Evolutionary conservation across 2,888 invertebrate species (phyloP).

Genomic region (Volucella bombylans): DNA sequence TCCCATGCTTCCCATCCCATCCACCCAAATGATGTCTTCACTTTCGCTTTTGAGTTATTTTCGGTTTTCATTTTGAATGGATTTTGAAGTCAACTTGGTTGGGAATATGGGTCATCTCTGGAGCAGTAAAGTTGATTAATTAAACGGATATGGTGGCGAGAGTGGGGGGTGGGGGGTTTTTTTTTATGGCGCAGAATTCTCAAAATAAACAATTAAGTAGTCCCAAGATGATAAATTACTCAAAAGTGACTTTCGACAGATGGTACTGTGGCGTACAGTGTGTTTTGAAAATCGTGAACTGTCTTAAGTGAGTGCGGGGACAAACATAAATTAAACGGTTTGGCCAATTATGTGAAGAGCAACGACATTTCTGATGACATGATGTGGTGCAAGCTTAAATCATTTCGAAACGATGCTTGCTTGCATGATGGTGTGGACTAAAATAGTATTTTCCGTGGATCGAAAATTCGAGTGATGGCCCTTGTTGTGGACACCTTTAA

Average conservation of each 20-base stretch:
- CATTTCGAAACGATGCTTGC: conserved; percentile 16
- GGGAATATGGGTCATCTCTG: conserved; percentile 38
- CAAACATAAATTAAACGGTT: conserved; percentile 41
- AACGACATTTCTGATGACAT: conserved; percentile 35
- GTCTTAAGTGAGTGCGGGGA: conserved; percentile 11
- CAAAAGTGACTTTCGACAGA: background rate
- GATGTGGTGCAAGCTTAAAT: conserved; percentile 15
- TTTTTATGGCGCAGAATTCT: conserved; percentile 17
- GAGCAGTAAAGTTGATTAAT: conserved; percentile 47
- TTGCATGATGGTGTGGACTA: background rate
- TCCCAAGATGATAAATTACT: conserved; percentile 37
- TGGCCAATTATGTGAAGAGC: conserved; percentile 20
- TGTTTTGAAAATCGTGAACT: conserved; percentile 11
- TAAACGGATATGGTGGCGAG: conserved; percentile 36
- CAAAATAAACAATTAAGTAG: conserved; percentile 37
- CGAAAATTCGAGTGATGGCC: no score
- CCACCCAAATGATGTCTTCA: conserved; percentile 6
- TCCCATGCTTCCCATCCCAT: conserved; percentile 24
- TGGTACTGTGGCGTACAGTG: background rate
- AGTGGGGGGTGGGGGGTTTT: conserved; percentile 11
- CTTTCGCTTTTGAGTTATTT: conserved; percentile 32
- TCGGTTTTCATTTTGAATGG: conserved; percentile 10
- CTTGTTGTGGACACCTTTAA: no score
- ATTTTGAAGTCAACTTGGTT: conserved; percentile 19
- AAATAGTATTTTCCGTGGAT: background rate